Base-by-base conservation (phyloP, 1,140 invertebrate genomes). In the Pygmarrhopalites habei region DNA sequence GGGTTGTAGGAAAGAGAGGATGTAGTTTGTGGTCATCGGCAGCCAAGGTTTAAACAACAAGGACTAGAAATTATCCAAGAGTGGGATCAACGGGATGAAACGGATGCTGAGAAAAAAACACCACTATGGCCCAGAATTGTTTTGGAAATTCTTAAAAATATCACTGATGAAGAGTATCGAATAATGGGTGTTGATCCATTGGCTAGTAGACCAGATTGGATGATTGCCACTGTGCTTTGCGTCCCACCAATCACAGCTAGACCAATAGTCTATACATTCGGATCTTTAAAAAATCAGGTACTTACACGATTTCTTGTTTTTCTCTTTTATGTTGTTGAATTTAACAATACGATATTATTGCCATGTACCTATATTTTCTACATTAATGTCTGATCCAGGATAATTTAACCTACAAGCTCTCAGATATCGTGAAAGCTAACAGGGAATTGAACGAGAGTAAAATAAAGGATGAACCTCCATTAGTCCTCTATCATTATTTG, bases 231-330 rank as follows among this genome's bases (percentile, higher is more conserved):
- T 7, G 93, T 97, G 3, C 77, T 99, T 56, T 96, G 97, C 7
- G 97, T 99, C 0, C 95, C 97, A 14, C 96, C 97, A 2, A 75
- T 99, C 5, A 84, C 89, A 39, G 67, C 90, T 0, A 81, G 96
- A 71, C 97, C 97, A 1, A 95, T 96, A 53, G 96, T 99, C 4
- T 93, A 99, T 17, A 99, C 99, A 91, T 95, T 96, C 77, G 96
- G 97, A 19, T 93, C 95, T 1, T 95, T 95, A 0, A 89, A 93
- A 75, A 99, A 98, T 85, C 85, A 86, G 77, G 80, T 81, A 71
- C 15, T n/a, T n/a, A n/a, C n/a, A n/a, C 5, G 15, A 35, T 35
- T 35, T 35, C 5, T 35, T 7, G 32, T 15, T 15, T 7, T 35
- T 35, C 5, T 35, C 5, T 35, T 35, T 35, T 15, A 35, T 35